Conservation (phyloP, 2,888 invertebrate species). For the Folsomia manolachei region DNA sequence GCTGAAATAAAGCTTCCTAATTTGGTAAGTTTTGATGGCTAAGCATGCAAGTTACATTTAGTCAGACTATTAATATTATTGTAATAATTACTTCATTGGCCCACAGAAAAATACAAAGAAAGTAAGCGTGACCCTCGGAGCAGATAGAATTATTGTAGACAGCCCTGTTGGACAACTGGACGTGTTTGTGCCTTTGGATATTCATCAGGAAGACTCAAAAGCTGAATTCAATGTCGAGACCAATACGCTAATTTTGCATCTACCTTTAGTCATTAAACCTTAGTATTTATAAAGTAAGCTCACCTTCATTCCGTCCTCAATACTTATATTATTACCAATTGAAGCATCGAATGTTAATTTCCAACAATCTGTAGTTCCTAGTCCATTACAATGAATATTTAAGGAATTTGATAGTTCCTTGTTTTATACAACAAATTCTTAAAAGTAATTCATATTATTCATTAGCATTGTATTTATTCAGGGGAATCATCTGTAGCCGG, state of each 20-base stretch:
- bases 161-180: constrained; percentile 44
- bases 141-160: constrained; percentile 46
- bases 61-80: background rate
- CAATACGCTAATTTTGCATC: constrained; percentile 37
- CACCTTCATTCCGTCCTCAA: no score
- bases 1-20: constrained; percentile 46
- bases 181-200: constrained; percentile 45
- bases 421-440: no score
- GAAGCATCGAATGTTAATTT: no score
- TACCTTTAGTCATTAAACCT: constrained; percentile 40
- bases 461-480: no score
- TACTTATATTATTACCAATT: no score
- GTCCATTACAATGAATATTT: no score
- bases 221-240: constrained; percentile 44
- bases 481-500: no score
- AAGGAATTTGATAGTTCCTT: no score
- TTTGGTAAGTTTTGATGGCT: constrained; percentile 28
- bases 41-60: background rate
- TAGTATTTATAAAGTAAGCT: no score
- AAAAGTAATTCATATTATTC: no score
- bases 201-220: constrained; percentile 46
- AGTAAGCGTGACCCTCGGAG: constrained; percentile 42
- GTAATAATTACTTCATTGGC: constrained; percentile 3
- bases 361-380: no score
- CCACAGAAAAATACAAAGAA: constrained; percentile 42